Evolutionary conservation across 2,113 vertebrate genomes (phyloP), one percentile per base, ranked within the genome.

Genomic region (Thunnus thynnus): DNA sequence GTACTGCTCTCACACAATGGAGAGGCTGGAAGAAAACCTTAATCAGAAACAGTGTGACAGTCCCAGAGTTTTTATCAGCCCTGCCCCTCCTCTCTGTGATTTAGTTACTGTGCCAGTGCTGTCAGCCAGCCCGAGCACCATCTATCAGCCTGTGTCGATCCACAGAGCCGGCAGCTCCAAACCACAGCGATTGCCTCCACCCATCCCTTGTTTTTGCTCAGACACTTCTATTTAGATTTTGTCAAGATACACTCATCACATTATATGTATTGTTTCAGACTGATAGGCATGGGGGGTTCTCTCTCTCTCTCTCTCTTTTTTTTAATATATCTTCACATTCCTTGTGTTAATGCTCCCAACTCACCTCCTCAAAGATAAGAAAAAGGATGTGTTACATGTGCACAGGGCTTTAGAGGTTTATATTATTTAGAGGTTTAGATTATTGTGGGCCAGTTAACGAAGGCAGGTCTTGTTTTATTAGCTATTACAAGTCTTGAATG

Each of bases 181-280:
- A 75, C 86, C 75, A 44, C 69, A 62, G 76, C 65, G 30, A 83
- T 52, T 72, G 78, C 85, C 73, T 85, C 84, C 76, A 65, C 85
- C 86, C 66, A 54, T 80, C 63, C 70, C 87, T 90, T 82, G 86
- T 88, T 92, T 84, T 89, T 82, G 20, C 76, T 57, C 65, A 89
- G 92, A 94, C 91, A 94, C 78, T 94, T 94, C 91, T 85, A 95
- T 95, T 95, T 94, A 95, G 95, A 95, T 95, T 86, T 94, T 93
- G 93, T 95, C 94, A 94, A 95, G 94, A 95, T 95, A 94, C 81
- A 84, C 91, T 90, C 82, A 78, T 89, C 90, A 87, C 90, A 83
- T 88, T 85, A 74, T 71, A 83, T 88, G 89, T 81, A 91, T 91
- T 92, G 90, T 92, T 92, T 93, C 77, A 72, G 78, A 78, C 78